Percentiles rank a stretch among this genome's conserved stretches.
Evolutionary conservation across 2,797 vertebrate genomes (phyloP).

Genomic region (Naso thynnoides): DNA sequence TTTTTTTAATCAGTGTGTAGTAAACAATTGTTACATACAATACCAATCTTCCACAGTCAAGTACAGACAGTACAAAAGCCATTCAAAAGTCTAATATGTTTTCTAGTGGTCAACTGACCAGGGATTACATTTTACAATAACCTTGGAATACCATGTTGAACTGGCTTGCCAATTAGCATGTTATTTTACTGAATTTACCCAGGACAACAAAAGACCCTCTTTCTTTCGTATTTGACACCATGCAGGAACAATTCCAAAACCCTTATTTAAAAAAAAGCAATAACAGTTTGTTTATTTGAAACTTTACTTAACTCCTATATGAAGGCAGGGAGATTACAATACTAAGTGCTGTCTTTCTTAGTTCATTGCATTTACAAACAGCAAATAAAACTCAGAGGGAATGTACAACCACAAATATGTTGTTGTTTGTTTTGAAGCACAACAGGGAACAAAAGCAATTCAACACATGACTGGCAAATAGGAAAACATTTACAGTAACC

Average conservation of each 20-base stretch:
- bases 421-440: slow-evolving; percentile 14
- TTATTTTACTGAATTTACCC: slow-evolving; percentile 17
- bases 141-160: neutral
- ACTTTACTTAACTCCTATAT: slow-evolving; percentile 22
- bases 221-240: slow-evolving; percentile 16
- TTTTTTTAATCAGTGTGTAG: too few relatives aligned
- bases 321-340: slow-evolving; percentile 16
- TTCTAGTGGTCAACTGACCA: neutral
- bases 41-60: neutral
- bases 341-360: slow-evolving; percentile 19
- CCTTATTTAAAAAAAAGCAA: slow-evolving; percentile 11
- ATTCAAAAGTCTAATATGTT: neutral
- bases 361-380: slow-evolving; percentile 33
- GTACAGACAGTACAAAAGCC: neutral
- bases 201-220: slow-evolving; percentile 3
- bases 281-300: slow-evolving; percentile 19
- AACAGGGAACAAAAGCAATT: slow-evolving; percentile 37
- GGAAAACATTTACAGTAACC: slow-evolving; percentile 20
- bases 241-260: slow-evolving; percentile 18
- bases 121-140: neutral
- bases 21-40: neutral
- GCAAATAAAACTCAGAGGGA: slow-evolving; percentile 26
- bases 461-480: slow-evolving; percentile 25
- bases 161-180: neutral
- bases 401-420: slow-evolving; percentile 15